Percentiles rank a stretch among this genome's conserved stretches.
Conservation (phyloP, 2,797 vertebrate genomes). For the Babyrousa celebensis region DNA sequence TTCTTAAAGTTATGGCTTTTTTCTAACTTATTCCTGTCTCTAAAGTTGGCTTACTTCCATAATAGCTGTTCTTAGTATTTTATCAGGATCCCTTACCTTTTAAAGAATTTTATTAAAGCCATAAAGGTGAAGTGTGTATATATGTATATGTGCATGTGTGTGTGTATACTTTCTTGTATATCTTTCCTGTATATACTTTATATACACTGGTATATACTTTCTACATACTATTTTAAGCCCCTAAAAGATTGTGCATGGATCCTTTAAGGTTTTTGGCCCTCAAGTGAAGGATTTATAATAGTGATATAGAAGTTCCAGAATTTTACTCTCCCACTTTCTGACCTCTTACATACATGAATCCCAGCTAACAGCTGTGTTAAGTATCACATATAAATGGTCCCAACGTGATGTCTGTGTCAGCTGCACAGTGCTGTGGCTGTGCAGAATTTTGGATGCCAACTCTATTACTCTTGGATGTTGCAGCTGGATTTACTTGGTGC, state of each 20-base stretch:
- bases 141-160: background rate
- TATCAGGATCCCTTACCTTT: background rate
- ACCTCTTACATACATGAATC: background rate
- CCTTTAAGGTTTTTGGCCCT: background rate
- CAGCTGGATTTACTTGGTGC: background rate
- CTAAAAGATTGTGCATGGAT: background rate
- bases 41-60: slow-evolving; percentile 2
- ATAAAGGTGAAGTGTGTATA: background rate
- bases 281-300: background rate
- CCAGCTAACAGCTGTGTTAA: background rate
- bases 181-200: background rate
- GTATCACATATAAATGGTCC: background rate
- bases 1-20: slow-evolving; percentile 41
- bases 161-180: background rate
- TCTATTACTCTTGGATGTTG: background rate
- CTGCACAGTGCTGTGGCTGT: background rate
- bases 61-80: slow-evolving; percentile 6
- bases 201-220: background rate
- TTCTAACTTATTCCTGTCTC: slow-evolving; percentile 12
- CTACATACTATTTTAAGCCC: background rate
- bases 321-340: background rate
- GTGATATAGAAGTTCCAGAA: background rate
- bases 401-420: background rate
- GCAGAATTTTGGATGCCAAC: background rate
- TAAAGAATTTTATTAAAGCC: slow-evolving; percentile 66